phyloP scores from a whole-genome alignment of 2,113 vertebrate species.

The Motacilla tschutschensis region DNA sequence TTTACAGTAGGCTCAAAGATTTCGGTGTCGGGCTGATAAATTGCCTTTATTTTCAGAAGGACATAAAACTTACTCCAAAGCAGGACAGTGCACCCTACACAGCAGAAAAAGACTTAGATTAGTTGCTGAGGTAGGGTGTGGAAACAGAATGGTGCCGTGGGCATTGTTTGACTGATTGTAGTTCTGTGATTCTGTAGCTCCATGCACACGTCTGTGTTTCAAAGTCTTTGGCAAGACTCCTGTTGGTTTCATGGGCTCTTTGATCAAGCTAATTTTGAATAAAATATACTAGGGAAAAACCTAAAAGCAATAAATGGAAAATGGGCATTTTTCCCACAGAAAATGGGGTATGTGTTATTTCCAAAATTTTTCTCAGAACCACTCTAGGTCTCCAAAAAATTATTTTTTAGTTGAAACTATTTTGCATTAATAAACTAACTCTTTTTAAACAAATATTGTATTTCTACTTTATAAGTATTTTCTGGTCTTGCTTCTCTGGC shows the following conservation, averaged over 20 bases:
- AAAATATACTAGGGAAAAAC: not conserved
- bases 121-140: not conserved
- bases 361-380: not conserved
- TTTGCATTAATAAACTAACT: not conserved
- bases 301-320: not conserved
- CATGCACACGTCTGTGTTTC: not conserved
- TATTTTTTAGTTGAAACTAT: not conserved
- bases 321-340: not conserved
- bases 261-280: slow-evolving; percentile 1
- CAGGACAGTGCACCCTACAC: not conserved
- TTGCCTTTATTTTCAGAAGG: not conserved
- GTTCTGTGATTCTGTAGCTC: not conserved
- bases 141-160: not conserved
- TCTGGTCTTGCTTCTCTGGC: not conserved
- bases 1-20: not conserved
- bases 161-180: not conserved
- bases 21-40: not conserved
- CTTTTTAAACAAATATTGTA: not conserved
- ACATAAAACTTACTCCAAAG: not conserved
- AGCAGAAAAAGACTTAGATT: not conserved
- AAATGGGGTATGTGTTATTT: not conserved
- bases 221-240: not conserved
- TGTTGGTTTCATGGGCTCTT: slow-evolving; percentile 13
- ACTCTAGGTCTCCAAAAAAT: not conserved
- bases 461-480: not conserved